Conservation (phyloP, 1,140 invertebrate species). For the Drosophila asahinai region DNA sequence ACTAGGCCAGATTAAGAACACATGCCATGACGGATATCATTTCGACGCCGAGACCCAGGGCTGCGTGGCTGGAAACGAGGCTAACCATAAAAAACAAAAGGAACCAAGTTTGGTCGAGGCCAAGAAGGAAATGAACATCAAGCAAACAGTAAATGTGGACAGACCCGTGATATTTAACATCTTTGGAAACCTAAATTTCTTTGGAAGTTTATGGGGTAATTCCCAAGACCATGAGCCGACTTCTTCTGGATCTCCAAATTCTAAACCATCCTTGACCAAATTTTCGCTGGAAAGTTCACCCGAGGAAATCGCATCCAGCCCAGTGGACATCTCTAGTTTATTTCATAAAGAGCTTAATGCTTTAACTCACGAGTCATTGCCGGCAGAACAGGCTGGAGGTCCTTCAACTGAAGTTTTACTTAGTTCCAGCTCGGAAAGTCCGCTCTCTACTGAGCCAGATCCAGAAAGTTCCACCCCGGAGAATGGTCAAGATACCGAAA, state of each 20-base stretch:
- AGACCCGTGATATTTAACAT: conserved; percentile 63
- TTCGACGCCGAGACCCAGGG: conserved; percentile 42
- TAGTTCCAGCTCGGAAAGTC: background rate
- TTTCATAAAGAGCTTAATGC: background rate
- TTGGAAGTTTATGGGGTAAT: conserved; percentile 46
- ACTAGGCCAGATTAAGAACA: conserved; percentile 43
- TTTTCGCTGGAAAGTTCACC: background rate
- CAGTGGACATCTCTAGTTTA: background rate
- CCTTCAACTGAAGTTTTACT: background rate
- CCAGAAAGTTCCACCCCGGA: background rate
- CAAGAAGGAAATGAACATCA: conserved; percentile 31
- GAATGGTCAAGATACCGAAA: background rate
- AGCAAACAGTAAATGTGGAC: conserved; percentile 47
- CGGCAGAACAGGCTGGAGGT: background rate
- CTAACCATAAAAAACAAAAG: background rate
- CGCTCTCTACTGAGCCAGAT: background rate
- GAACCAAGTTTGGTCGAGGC: background rate
- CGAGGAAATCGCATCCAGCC: background rate
- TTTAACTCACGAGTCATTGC: background rate
- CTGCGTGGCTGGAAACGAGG: conserved; percentile 17
- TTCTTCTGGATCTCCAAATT: background rate
- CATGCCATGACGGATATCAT: conserved; percentile 34
- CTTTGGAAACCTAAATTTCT: conserved; percentile 55
- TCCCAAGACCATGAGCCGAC: background rate
- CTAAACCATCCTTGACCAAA: background rate